phyloP scores from a whole-genome alignment of 92 coral and sea anemone genomes.

The Diadumene lineata region DNA sequence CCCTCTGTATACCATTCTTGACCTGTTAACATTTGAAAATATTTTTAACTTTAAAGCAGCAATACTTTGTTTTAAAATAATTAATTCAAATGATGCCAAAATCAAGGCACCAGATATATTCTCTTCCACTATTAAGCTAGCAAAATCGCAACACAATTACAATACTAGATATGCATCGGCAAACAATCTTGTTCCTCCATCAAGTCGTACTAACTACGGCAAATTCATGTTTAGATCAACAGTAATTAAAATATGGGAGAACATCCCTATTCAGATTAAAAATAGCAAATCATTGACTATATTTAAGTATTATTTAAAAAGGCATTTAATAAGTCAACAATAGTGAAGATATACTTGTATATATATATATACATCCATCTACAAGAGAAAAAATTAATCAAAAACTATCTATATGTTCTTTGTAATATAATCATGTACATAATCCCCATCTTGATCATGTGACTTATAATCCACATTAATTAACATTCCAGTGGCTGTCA shows the following conservation, averaged over 20 bases:
- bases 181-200: slow-evolving; percentile 30
- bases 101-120: slow-evolving; percentile 32
- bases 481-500: too few species aligned
- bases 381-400: too few species aligned
- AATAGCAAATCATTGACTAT: background rate
- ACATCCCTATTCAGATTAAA: slow-evolving; percentile 29
- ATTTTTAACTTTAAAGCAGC: slow-evolving; percentile 45
- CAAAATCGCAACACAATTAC: slow-evolving; percentile 33
- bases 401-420: too few species aligned
- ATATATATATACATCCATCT: too few species aligned
- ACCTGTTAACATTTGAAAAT: slow-evolving; percentile 45
- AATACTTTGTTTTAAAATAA: slow-evolving; percentile 39
- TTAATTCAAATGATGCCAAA: slow-evolving; percentile 4
- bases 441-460: too few species aligned
- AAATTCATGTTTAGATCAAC: slow-evolving; percentile 26
- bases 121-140: slow-evolving; percentile 20
- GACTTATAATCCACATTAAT: too few species aligned
- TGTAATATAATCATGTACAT: too few species aligned
- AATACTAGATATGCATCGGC: slow-evolving; percentile 44
- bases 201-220: slow-evolving; percentile 39
- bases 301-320: slow-evolving; percentile 6
- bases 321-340: slow-evolving; percentile 22
- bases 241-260: slow-evolving; percentile 44
- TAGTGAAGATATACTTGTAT: background rate
- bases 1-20: slow-evolving; percentile 41